These are phyloP conservation scores for Anarhynchus alexandrinus DNA, from an alignment of 2,113 vertebrate species.

Conservation along the genomic window DNA sequence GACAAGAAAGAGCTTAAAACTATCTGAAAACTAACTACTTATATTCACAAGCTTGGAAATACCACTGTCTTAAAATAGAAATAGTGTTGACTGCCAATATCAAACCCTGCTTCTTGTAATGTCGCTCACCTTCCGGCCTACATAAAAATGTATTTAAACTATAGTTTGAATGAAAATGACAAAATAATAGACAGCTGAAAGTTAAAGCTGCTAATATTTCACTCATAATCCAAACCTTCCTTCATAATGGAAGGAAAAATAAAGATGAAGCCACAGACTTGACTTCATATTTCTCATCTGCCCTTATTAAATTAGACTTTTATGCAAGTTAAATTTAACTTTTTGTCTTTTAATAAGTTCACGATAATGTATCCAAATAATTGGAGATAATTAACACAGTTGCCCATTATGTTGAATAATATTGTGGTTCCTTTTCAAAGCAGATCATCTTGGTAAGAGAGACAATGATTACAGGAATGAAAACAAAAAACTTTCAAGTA, in stretches of 20 bases:
- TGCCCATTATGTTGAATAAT: neutral
- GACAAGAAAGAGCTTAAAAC: neutral
- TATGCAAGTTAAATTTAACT: neutral
- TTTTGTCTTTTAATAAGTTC: neutral
- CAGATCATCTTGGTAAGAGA: neutral
- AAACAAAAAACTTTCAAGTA: neutral
- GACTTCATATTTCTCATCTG: neutral
- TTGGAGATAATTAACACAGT: neutral
- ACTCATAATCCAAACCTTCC: neutral
- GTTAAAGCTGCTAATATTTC: neutral
- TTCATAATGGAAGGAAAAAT: neutral
- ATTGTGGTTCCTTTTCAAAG: neutral
- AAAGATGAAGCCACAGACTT: neutral
- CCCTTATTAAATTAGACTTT: neutral
- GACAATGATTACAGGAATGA: neutral
- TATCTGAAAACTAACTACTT: neutral
- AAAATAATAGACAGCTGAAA: neutral
- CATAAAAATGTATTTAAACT: neutral
- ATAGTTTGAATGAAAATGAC: neutral
- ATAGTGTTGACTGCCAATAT: neutral
- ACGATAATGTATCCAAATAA: neutral
- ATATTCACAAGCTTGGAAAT: neutral
- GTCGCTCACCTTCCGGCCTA: neutral
- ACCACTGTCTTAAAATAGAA: neutral
- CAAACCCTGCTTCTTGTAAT: neutral